phyloP scores from a whole-genome alignment of 2,888 invertebrate genomes.

The Cerastoderma edule region DNA sequence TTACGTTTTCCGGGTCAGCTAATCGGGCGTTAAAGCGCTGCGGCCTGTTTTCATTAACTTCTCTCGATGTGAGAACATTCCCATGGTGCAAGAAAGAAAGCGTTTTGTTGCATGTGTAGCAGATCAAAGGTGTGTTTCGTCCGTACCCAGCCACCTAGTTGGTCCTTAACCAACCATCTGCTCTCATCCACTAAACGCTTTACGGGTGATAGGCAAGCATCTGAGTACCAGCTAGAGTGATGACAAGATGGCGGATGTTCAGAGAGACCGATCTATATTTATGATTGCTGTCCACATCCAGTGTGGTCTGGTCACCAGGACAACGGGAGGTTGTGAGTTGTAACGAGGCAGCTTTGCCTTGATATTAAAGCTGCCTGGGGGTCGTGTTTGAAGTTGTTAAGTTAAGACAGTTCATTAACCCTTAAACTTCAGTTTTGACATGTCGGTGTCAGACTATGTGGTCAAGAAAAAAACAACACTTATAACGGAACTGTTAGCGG shows the following conservation, averaged over 20 bases:
- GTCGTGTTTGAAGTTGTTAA: too few relatives aligned
- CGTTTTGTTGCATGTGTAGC: constrained; percentile 3
- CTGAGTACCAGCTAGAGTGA: constrained; percentile 39
- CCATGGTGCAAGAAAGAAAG: constrained; percentile 10
- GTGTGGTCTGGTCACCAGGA: constrained; percentile 13
- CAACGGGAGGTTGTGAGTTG: not conserved
- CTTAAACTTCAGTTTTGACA: too few relatives aligned
- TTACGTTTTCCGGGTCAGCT: constrained; percentile 20
- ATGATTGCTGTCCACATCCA: constrained; percentile 12
- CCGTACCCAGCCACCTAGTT: not conserved
- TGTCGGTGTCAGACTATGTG: too few relatives aligned
- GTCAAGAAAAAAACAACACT: too few relatives aligned
- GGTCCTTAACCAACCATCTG: constrained; percentile 16
- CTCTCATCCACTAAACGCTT: constrained; percentile 27
- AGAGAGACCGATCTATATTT: constrained; percentile 1
- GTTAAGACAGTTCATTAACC: too few relatives aligned
- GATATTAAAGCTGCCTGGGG: not conserved
- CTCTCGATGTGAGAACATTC: constrained; percentile 11
- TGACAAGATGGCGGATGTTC: constrained; percentile 53
- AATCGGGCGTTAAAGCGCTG: constrained; percentile 17
- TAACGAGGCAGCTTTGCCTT: constrained; percentile 2
- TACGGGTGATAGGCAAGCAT: constrained; percentile 51
- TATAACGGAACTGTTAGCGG: too few relatives aligned
- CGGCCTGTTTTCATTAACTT: constrained; percentile 11
- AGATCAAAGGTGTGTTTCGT: not conserved